A percentile compares a stretch with the other conserved stretches of the same genome.
Evolutionary conservation across 1,140 invertebrate genomes (phyloP).

Genomic region (Linepithema humile): DNA sequence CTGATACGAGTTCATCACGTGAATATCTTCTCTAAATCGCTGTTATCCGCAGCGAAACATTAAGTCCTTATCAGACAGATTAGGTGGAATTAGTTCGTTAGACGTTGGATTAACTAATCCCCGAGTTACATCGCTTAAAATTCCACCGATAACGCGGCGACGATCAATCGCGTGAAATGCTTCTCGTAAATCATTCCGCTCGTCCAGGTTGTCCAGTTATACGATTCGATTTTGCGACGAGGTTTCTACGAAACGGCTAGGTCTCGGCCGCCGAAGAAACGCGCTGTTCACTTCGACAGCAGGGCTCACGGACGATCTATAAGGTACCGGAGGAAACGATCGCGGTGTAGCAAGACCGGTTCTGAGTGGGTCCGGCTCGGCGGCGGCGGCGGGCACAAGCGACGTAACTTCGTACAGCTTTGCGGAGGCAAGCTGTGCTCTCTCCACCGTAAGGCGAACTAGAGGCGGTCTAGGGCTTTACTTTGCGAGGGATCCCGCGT

Average conservation of each 20-base stretch:
- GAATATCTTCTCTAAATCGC: conserved; percentile 15
- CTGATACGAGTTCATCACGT: conserved; percentile 37
- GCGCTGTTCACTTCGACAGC: conserved; percentile 18
- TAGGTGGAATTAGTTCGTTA: conserved; percentile 28
- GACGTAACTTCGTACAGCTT: conserved; percentile 38
- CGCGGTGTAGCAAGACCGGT: conserved; percentile 56
- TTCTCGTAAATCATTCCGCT: not conserved
- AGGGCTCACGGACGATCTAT: conserved; percentile 24
- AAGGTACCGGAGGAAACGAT: conserved; percentile 43
- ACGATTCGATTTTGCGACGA: conserved; percentile 19
- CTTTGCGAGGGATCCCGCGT: conserved; percentile 2
- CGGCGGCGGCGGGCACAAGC: not conserved
- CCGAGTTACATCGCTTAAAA: conserved; percentile 14
- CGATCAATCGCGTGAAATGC: conserved; percentile 17
- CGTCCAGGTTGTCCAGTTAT: conserved; percentile 9
- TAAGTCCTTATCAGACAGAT: conserved; percentile 56
- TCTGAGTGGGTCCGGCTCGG: conserved; percentile 11
- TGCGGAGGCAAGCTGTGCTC: conserved; percentile 8
- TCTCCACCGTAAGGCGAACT: conserved; percentile 21
- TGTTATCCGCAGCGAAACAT: conserved; percentile 50
- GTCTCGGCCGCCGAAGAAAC: conserved; percentile 5
- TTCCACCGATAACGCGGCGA: not conserved
- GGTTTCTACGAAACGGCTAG: conserved; percentile 44
- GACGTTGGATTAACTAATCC: not conserved
- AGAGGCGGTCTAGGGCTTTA: conserved; percentile 11